Evolutionary conservation across 2,797 vertebrate species (phyloP).

Genomic region (Iguana delicatissima): DNA sequence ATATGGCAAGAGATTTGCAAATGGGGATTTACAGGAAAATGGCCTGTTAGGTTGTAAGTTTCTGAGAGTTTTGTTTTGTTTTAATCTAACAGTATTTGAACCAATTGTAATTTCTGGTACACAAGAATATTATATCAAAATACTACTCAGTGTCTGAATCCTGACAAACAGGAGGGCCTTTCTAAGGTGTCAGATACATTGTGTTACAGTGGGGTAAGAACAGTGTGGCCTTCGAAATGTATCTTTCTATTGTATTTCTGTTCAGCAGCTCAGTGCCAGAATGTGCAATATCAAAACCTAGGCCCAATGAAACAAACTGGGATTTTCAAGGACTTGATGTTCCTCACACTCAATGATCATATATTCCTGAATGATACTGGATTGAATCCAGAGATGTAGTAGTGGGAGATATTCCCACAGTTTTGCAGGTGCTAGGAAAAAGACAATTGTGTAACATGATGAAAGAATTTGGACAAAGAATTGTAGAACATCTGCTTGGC

Average conservation of each 20-base stretch:
- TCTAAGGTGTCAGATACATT: background rate
- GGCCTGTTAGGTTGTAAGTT: background rate
- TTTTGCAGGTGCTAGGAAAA: background rate
- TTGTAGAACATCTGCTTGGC: too few relatives aligned
- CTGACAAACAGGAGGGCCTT: background rate
- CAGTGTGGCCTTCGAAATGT: background rate
- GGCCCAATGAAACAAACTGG: background rate
- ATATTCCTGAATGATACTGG: background rate
- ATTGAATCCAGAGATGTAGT: background rate
- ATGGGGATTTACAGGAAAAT: constrained; percentile 5
- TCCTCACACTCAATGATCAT: background rate
- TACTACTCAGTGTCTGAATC: background rate
- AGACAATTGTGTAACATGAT: background rate
- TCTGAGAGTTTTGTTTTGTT: background rate
- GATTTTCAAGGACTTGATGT: background rate
- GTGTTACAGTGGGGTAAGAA: too few relatives aligned
- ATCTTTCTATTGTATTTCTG: background rate
- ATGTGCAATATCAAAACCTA: background rate
- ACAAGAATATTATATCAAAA: background rate
- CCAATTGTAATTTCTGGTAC: background rate
- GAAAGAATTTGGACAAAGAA: background rate
- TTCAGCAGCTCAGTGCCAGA: background rate
- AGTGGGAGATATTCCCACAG: background rate
- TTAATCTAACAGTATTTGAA: background rate
- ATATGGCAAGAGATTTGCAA: background rate